A percentile compares a stretch with the other conserved stretches of the same genome.
Conservation (phyloP, 2,888 invertebrate species). For the Trichogramma evanescens region DNA sequence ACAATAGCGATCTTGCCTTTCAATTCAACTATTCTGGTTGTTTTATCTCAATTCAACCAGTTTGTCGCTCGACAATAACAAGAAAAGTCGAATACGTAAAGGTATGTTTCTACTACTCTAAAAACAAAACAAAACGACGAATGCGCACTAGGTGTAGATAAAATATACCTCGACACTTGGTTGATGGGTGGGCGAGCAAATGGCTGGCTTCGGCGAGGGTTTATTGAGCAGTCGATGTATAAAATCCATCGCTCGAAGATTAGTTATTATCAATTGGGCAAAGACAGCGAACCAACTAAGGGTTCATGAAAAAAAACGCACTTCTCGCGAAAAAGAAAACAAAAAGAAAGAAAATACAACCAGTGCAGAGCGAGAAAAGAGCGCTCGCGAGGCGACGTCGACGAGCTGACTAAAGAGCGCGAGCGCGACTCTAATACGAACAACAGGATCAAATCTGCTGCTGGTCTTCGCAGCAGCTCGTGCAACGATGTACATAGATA, state of each 20-base stretch:
- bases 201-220: slow-evolving; percentile 18
- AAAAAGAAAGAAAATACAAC: neutral
- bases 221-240: slow-evolving; percentile 21
- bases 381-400: neutral
- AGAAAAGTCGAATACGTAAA: no score
- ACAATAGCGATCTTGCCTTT: no score
- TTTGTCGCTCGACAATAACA: no score
- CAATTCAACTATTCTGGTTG: no score
- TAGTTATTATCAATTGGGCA: neutral
- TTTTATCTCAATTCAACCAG: no score
- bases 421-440: slow-evolving; percentile 5
- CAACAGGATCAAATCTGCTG: slow-evolving; percentile 18
- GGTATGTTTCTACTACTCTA: no score
- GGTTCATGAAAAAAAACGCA: neutral
- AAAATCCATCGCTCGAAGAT: slow-evolving; percentile 19
- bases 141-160: no score
- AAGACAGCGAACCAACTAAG: no score
- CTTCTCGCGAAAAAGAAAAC: neutral
- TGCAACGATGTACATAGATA: no score
- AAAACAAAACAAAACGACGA: no score
- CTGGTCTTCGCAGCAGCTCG: neutral
- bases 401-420: neutral
- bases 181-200: slow-evolving; percentile 11
- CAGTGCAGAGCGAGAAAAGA: neutral
- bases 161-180: no score